A percentile compares a stretch with the other conserved stretches of the same genome.
Evolutionary conservation across 2,888 invertebrate species (phyloP).

Genomic region (Pyrrhosoma nymphula): DNA sequence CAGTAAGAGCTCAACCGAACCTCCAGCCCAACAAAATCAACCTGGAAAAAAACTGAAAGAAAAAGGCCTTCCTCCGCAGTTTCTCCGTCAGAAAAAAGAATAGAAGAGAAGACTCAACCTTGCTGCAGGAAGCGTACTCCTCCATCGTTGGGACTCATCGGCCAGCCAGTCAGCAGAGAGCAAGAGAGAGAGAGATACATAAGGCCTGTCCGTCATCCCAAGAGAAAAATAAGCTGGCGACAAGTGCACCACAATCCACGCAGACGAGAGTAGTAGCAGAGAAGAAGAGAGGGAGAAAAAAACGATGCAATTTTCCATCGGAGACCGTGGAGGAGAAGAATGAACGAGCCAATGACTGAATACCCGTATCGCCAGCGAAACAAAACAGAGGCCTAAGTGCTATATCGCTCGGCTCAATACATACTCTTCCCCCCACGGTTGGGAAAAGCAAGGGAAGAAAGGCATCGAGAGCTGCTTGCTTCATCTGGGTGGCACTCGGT

Average conservation of each 20-base stretch:
- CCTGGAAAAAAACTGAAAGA: not conserved
- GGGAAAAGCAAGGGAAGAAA: not conserved
- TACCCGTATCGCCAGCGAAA: not conserved
- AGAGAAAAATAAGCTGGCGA: slow-evolving; percentile 49
- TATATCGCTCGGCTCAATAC: not conserved
- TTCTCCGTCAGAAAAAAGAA: not conserved
- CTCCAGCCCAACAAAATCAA: not conserved
- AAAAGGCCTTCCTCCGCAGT: not conserved
- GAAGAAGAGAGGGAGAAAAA: not conserved
- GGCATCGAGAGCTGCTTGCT: not conserved
- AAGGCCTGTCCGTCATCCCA: not conserved
- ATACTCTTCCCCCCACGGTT: not conserved
- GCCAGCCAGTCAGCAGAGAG: not conserved
- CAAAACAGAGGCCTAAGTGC: slow-evolving; percentile 52
- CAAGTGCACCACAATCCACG: slow-evolving; percentile 43
- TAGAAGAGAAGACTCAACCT: not conserved
- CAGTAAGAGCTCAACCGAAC: slow-evolving; percentile 2
- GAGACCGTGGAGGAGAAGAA: not conserved
- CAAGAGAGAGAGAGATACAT: not conserved
- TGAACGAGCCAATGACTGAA: slow-evolving; percentile 11
- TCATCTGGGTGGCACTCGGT: not conserved
- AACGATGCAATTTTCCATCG: not conserved
- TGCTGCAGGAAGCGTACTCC: not conserved
- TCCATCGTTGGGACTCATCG: not conserved
- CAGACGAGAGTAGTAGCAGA: not conserved